Percentiles rank a stretch among this genome's conserved stretches.
These are phyloP conservation scores for Tapirus indicus DNA, from an alignment of 2,797 vertebrate genomes.

Conservation along the genomic window DNA sequence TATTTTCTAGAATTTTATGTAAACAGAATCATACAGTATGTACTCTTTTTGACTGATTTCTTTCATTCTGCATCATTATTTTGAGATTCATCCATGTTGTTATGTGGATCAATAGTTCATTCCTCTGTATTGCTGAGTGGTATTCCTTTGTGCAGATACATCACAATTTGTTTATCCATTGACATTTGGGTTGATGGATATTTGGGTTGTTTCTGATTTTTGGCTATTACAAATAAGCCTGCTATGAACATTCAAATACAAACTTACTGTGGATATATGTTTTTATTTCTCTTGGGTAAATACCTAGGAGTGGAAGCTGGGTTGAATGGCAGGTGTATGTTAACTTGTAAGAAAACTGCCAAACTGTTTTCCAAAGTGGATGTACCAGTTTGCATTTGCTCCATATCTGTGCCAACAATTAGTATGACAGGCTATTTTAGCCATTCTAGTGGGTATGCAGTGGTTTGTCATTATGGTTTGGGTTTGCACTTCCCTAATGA, in stretches of 20 bases:
- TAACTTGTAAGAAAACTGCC: neutral
- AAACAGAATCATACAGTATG: neutral
- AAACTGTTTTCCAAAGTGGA: neutral
- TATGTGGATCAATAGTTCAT: no score
- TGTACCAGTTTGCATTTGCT: neutral
- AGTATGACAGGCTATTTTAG: neutral
- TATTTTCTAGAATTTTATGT: neutral
- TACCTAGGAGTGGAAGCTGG: neutral
- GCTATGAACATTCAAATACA: neutral
- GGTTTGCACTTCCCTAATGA: neutral
- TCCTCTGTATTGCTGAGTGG: no score
- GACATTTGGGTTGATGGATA: neutral
- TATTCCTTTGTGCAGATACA: no score
- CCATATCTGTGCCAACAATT: neutral
- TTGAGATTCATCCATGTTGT: no score
- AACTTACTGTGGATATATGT: neutral
- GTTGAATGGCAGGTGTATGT: neutral
- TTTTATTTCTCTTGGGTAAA: neutral
- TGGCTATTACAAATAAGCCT: neutral
- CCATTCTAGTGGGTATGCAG: neutral
- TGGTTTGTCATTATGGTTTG: neutral
- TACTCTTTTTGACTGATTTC: no score
- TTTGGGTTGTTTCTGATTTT: neutral
- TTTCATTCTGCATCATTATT: no score
- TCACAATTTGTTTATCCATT: neutral